Evolutionary conservation across 2,113 vertebrate species (phyloP).

Genomic region (Pagrus major): DNA sequence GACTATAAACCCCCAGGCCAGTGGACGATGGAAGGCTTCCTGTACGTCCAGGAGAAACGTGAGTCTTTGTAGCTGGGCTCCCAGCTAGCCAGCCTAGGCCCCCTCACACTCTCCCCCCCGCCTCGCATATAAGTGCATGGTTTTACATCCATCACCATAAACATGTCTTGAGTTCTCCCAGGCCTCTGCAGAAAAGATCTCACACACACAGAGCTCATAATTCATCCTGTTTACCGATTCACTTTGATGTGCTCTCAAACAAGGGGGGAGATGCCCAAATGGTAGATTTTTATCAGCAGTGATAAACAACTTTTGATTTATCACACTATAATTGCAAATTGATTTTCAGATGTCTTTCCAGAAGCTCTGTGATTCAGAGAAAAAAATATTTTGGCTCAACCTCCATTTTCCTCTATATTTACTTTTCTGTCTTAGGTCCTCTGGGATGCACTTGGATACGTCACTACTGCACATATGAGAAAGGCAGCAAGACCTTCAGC

Average conservation of each 20-base stretch:
- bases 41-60: slow-evolving; percentile 98
- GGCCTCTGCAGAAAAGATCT: slow-evolving; percentile 60
- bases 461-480: slow-evolving; percentile 97
- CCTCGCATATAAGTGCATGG: slow-evolving; percentile 45
- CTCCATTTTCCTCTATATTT: slow-evolving; percentile 28
- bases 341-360: slow-evolving; percentile 71
- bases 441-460: slow-evolving; percentile 96
- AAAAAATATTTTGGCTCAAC: slow-evolving; percentile 14
- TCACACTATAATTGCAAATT: slow-evolving; percentile 66
- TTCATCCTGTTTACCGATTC: slow-evolving; percentile 72
- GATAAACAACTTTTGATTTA: slow-evolving; percentile 74
- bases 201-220: slow-evolving; percentile 66
- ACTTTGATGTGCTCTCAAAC: slow-evolving; percentile 75
- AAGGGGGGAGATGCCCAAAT: slow-evolving; percentile 56
- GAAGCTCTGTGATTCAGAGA: slow-evolving; percentile 44
- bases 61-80: slow-evolving; percentile 77
- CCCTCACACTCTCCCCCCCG: neutral
- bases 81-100: neutral
- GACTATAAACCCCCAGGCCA: slow-evolving; percentile 95
- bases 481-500: slow-evolving; percentile 93
- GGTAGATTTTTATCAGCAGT: slow-evolving; percentile 63
- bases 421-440: slow-evolving; percentile 85
- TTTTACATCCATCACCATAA: slow-evolving; percentile 76
- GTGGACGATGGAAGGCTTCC: slow-evolving; percentile 98
- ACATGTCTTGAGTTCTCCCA: slow-evolving; percentile 68